Percentiles rank a stretch among this genome's conserved stretches.
These are phyloP conservation scores for Ichneumon xanthorius DNA, from an alignment of 2,888 invertebrate species.

Conservation along the genomic window DNA sequence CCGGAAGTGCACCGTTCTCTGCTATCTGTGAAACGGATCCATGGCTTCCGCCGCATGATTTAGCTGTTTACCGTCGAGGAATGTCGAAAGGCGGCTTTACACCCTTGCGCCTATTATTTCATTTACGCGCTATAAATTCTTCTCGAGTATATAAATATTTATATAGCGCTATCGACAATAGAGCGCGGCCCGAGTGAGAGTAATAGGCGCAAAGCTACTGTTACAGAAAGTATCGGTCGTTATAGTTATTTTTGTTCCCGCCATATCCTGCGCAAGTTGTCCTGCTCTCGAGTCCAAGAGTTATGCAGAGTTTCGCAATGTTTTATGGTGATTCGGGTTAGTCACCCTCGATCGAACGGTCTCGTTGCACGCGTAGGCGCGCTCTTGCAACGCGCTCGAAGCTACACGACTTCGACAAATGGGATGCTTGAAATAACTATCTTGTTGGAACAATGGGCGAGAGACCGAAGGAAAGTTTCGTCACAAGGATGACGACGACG, in stretches of 20 bases:
- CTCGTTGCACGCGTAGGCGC: conserved; percentile 64
- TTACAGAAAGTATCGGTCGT: conserved; percentile 35
- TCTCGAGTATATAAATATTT: neutral
- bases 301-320: conserved; percentile 77
- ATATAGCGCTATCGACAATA: neutral
- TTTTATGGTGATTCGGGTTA: conserved; percentile 78
- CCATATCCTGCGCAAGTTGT: neutral
- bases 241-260: conserved; percentile 10
- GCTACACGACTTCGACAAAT: conserved; percentile 45
- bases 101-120: conserved; percentile 1
- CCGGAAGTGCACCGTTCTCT: neutral
- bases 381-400: neutral
- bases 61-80: neutral
- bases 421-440: conserved; percentile 38
- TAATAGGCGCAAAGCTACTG: conserved; percentile 14
- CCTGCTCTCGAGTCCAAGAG: conserved; percentile 1
- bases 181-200: neutral
- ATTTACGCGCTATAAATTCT: neutral
- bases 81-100: conserved; percentile 25
- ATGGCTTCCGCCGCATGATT: neutral
- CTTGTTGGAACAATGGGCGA: conserved; percentile 57
- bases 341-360: conserved; percentile 76
- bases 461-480: conserved; percentile 64
- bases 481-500: conserved; percentile 45
- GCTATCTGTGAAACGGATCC: neutral